Base-by-base conservation (phyloP, 2,888 invertebrate species). In the Gymnosoma rotundatum region DNA sequence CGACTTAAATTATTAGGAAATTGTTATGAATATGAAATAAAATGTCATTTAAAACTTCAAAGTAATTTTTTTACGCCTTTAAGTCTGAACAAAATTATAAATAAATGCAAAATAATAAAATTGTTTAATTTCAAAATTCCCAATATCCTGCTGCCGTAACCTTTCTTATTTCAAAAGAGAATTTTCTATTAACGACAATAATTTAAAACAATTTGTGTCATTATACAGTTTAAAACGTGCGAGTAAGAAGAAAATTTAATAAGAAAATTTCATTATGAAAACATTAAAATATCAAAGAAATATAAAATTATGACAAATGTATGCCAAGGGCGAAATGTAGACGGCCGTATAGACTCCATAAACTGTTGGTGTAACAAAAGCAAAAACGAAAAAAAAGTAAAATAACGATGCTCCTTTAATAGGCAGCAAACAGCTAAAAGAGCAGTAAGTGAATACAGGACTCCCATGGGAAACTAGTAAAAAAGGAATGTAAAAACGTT, bases 221-320 rank as follows among this genome's bases (percentile, higher is more conserved):
- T 73, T 73, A 79, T 45, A 64, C 70, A 81, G 18, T 76, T 81
- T 74, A 45, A 63, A 73, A 61, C 42, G 32, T 32, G 32, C 32
- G 32, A 32, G 32, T 20, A 32, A 20, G 14, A 21, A 14, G 60
- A 78, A 79, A 78, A 79, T 72, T 74, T 82, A 82, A 84, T 89
- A 87, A 76, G 83, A 88, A 90, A 91, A 90, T 90, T 90, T 89
- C 88, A 90, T 90, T 91, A 91, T 88, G 88, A 81, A 81, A 88
- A 88, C 91, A 91, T 90, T 90, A 91, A 89, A 91, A 90, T 90
- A 90, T 90, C 90, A 90, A 90, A 90, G 85, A 82, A 82, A 85
- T 70, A 74, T 60, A 86, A 86, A 88, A 86, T 87, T 87, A 87
- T 88, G 86, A 86, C 84, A 86, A 87, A 86, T 87, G 86, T 83